These are phyloP conservation scores for Axea sp. DNA, from an alignment of 2,888 invertebrate genomes.

Conservation along the genomic window DNA sequence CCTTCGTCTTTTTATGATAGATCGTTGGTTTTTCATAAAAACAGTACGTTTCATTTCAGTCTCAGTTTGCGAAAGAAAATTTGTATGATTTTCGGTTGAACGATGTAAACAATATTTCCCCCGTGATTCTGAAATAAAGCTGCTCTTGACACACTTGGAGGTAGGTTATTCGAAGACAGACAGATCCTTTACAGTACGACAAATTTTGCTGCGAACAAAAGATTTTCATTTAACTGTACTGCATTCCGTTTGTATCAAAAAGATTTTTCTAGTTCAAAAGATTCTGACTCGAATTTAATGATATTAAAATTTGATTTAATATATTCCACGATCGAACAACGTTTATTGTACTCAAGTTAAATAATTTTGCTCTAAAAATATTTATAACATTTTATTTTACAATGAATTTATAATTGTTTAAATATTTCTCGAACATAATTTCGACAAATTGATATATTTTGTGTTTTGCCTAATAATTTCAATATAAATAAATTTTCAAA, in stretches of 20 bases:
- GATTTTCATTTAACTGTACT: constrained; percentile 20
- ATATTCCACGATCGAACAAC: constrained; percentile 3
- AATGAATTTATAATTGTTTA: too few species aligned
- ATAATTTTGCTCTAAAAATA: not conserved
- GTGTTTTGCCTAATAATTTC: too few species aligned
- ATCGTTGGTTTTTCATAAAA: too few species aligned
- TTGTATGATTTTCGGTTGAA: constrained; percentile 12
- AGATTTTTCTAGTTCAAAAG: constrained; percentile 26
- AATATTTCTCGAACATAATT: too few species aligned
- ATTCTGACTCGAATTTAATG: not conserved
- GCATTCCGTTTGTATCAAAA: constrained; percentile 23
- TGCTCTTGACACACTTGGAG: constrained; percentile 30
- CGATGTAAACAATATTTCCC: constrained; percentile 27
- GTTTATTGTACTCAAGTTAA: not conserved
- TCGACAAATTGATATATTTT: too few species aligned
- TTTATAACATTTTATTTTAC: not conserved
- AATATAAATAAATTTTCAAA: too few species aligned
- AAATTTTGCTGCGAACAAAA: constrained; percentile 18
- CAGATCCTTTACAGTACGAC: constrained; percentile 18
- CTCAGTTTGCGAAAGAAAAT: not conserved
- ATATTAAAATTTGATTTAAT: constrained; percentile 22
- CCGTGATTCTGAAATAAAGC: constrained; percentile 4
- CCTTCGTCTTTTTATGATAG: not conserved
- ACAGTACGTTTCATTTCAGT: not conserved
- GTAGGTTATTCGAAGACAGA: constrained; percentile 22